Base-by-base conservation (phyloP, 2,888 invertebrate species). In the Drosophila siamana region DNA sequence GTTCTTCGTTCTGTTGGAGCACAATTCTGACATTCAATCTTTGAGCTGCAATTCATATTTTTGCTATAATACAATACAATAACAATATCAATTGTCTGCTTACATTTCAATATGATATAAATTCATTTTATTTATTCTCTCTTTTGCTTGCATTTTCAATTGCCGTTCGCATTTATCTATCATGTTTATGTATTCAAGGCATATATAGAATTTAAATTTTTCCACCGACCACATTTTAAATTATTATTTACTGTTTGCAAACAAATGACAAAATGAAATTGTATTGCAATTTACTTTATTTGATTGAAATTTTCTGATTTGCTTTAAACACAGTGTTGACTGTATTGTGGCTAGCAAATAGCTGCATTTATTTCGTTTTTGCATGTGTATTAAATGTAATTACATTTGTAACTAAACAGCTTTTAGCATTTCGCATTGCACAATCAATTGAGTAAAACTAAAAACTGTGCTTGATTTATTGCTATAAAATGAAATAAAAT, bases 131-230 rank as follows among this genome's bases (percentile, higher is more conserved):
- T 54, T 43, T 41, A 13, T 30, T 33, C 33, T 44, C 43, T 33
- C 43, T 33, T 33, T 8, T 41, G 16, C n/a, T 26, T 52, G 40
- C n/a, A 52, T 26, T 52, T 51, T 5, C 24, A 36, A 15, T 50
- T 36, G 48, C 33, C 8, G 38, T 51, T 51, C n/a, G 51, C 16
- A 50, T 50, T 38, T 38, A 38, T 51, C 38, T 51, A 24, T 9
- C 30, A 16, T 36, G 28, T 43, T 30, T 55, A 43, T 41, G 8
- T n/a, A 41, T 40, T 41, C 8, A 5, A 52, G 26, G 15, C 52
- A 19, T 28, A 52, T 16, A n/a, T 8, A 28, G 52, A 52, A 28
- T 52, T 28, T 0, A 40, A 28, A 11, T 28, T 38, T 13, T 48
- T 1, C 47, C 28, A 30, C 7, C 16, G 30, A 38, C 33, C 22